These are phyloP conservation scores for Phallusia fumigata DNA, from an alignment of 23 tunicate genomes.

Conservation along the genomic window DNA sequence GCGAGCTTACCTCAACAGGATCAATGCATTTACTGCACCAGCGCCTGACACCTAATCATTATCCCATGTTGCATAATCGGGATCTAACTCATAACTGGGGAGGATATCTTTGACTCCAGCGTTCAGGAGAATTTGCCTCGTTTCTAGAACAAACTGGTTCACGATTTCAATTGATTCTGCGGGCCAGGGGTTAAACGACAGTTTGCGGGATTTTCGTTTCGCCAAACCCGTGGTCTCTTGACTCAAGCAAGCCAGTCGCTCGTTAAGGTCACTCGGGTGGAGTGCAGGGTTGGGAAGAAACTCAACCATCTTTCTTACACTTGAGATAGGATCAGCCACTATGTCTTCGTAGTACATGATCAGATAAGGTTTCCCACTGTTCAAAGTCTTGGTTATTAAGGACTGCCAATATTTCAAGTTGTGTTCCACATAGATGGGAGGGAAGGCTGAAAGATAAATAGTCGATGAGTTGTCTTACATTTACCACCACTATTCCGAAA, in stretches of 20 bases:
- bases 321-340: slow-evolving; percentile 8
- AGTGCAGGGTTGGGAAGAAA: slow-evolving; percentile 6
- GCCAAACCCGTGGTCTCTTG: slow-evolving; percentile 3
- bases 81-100: background rate
- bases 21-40: no score
- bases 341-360: slow-evolving; percentile 2
- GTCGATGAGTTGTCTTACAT: no score
- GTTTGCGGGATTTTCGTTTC: background rate
- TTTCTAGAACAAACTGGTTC: background rate
- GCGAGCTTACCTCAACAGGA: no score
- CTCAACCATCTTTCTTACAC: background rate
- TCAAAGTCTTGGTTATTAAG: background rate
- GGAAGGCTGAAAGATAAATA: background rate
- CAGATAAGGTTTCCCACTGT: background rate
- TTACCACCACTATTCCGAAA: no score
- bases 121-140: background rate
- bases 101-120: background rate
- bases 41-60: no score
- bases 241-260: background rate
- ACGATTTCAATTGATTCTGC: background rate
- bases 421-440: background rate
- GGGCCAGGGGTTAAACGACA: background rate
- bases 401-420: background rate
- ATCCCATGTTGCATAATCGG: background rate
- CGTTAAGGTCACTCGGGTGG: background rate